These are phyloP conservation scores for Yasuhikotakia modesta DNA, from an alignment of 2,797 vertebrate genomes.

Conservation along the genomic window DNA sequence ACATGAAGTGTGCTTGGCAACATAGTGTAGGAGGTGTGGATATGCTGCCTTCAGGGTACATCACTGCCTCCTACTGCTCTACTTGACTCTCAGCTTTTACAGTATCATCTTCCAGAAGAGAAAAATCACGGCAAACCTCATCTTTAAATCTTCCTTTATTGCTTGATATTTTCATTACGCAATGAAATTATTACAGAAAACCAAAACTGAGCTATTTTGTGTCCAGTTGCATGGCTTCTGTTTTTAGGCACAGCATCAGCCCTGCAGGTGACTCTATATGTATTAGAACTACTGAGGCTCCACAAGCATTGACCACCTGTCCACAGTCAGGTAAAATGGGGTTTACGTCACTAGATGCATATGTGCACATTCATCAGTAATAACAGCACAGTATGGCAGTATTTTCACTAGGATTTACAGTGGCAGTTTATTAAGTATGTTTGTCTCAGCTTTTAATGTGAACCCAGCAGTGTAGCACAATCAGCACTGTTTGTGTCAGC, in stretches of 20 bases:
- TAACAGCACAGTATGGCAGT: too few species aligned
- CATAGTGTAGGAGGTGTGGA: conserved; percentile 58
- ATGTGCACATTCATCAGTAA: too few species aligned
- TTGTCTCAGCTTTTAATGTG: background rate
- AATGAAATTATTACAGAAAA: background rate
- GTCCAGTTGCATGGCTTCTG: background rate
- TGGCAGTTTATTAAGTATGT: background rate
- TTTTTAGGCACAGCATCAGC: background rate
- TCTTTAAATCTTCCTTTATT: background rate
- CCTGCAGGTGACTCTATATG: too few species aligned
- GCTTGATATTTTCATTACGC: too few species aligned
- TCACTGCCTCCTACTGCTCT: conserved; percentile 50
- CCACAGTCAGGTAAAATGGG: too few species aligned
- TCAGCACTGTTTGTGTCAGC: too few species aligned
- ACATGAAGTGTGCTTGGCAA: conserved; percentile 44
- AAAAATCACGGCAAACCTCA: background rate
- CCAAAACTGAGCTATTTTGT: background rate
- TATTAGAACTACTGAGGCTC: too few species aligned
- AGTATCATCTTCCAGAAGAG: conserved; percentile 17
- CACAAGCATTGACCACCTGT: too few species aligned
- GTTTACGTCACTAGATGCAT: too few species aligned
- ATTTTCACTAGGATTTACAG: too few species aligned
- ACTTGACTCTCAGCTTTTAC: conserved; percentile 45
- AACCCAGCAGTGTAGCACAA: background rate
- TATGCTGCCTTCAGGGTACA: conserved; percentile 39